Conservation (phyloP, 2,888 invertebrate genomes). For the Ephialtes manifestator region DNA sequence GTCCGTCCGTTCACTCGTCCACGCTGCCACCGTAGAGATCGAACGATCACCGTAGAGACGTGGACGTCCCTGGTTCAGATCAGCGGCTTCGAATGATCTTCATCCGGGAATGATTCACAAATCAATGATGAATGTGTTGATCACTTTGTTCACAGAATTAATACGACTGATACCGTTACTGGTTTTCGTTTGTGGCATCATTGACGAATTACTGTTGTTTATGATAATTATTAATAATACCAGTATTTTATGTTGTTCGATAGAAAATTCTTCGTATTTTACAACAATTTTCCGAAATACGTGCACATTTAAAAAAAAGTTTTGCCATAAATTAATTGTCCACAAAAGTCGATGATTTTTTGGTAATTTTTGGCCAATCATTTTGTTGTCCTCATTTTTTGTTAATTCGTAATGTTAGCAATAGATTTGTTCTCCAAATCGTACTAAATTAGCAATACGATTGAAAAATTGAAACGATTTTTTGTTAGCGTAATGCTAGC, state of each 20-base stretch:
- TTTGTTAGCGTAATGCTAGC: too few relatives aligned
- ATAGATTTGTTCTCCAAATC: too few relatives aligned
- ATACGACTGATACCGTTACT: background rate
- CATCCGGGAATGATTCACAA: slow-evolving; percentile 48
- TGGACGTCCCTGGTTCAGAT: slow-evolving; percentile 13
- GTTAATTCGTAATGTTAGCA: too few relatives aligned
- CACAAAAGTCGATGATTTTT: too few relatives aligned
- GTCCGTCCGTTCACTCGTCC: slow-evolving; percentile 62
- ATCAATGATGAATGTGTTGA: slow-evolving; percentile 8
- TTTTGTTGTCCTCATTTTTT: too few relatives aligned
- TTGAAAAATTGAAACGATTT: too few relatives aligned
- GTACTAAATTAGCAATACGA: too few relatives aligned
- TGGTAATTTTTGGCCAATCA: too few relatives aligned
- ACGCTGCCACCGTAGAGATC: slow-evolving; percentile 55
- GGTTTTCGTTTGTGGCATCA: background rate
- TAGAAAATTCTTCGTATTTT: too few relatives aligned
- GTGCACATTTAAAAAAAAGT: too few relatives aligned
- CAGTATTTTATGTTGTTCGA: background rate
- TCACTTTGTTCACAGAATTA: background rate
- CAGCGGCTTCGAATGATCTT: slow-evolving; percentile 53
- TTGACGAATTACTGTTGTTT: background rate
- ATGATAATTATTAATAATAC: background rate
- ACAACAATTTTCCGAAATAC: too few relatives aligned
- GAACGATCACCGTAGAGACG: slow-evolving; percentile 52
- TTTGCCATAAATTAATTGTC: too few relatives aligned